Evolutionary conservation across 1,140 invertebrate genomes (phyloP).

Genomic region (Maniola jurtina): DNA sequence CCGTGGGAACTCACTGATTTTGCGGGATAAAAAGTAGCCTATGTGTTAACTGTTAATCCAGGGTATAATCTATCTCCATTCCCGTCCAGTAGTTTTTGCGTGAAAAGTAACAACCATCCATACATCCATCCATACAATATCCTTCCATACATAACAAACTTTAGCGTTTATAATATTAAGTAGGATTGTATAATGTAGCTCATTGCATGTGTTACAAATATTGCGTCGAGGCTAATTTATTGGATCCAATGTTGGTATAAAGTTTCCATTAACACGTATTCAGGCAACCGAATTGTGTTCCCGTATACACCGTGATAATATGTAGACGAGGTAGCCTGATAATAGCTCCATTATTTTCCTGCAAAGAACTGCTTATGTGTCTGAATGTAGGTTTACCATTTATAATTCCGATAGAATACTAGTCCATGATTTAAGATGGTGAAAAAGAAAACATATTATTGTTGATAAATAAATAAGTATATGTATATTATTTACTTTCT

Average conservation of each 20-base stretch:
- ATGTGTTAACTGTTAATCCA: too few relatives aligned
- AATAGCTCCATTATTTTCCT: conserved; percentile 20
- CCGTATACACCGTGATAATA: conserved; percentile 18
- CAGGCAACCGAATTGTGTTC: conserved; percentile 11
- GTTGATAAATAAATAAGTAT: not conserved
- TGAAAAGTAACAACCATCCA: too few relatives aligned
- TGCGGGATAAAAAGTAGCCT: not conserved
- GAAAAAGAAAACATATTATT: too few relatives aligned
- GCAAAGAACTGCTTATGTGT: conserved; percentile 19
- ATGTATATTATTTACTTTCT: too few relatives aligned
- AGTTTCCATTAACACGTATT: conserved; percentile 2
- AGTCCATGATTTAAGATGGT: not conserved
- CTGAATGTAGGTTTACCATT: conserved; percentile 8
- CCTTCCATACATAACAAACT: too few relatives aligned
- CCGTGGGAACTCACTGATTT: too few relatives aligned
- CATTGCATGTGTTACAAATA: not conserved
- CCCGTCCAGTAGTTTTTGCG: too few relatives aligned
- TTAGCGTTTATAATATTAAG: too few relatives aligned
- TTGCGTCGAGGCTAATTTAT: not conserved
- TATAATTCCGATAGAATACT: too few relatives aligned
- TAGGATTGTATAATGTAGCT: not conserved
- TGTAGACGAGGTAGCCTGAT: conserved; percentile 14
- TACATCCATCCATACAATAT: too few relatives aligned
- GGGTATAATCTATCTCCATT: too few relatives aligned
- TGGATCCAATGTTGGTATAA: not conserved